Evolutionary conservation across 2,113 vertebrate species (phyloP).

Genomic region (Notothenia coriiceps): DNA sequence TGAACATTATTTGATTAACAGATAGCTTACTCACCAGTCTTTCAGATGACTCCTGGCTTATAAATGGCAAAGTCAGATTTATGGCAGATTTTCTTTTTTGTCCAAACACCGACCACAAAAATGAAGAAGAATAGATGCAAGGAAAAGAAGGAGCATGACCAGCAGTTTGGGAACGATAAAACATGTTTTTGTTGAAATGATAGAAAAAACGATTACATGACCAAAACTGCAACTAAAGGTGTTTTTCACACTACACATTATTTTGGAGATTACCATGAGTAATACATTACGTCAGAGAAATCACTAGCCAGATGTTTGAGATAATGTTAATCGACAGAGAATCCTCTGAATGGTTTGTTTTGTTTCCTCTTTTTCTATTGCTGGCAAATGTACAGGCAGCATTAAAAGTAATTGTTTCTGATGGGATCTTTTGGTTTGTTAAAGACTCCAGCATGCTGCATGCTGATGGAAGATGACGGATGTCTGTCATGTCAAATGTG

Average conservation of each 20-base stretch:
- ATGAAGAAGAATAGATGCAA: background rate
- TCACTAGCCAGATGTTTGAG: background rate
- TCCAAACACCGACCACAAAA: background rate
- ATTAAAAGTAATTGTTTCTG: slow-evolving; percentile 18
- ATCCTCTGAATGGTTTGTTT: slow-evolving; percentile 8
- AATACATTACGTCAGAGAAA: slow-evolving; percentile 3
- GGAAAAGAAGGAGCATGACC: background rate
- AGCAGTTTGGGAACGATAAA: slow-evolving; percentile 22
- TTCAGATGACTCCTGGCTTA: slow-evolving; percentile 13
- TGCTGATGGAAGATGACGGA: slow-evolving; percentile 21
- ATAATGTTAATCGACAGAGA: background rate
- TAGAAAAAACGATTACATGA: slow-evolving; percentile 1
- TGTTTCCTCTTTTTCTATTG: background rate
- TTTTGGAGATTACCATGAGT: background rate
- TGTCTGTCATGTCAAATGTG: slow-evolving; percentile 19
- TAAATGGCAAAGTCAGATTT: background rate
- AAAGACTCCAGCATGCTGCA: background rate
- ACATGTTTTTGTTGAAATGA: slow-evolving; percentile 19
- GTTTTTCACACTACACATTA: slow-evolving; percentile 1
- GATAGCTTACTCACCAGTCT: slow-evolving; percentile 5
- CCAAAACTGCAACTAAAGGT: background rate
- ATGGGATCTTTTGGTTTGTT: slow-evolving; percentile 28
- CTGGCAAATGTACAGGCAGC: slow-evolving; percentile 16
- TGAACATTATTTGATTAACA: background rate
- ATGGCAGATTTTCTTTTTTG: background rate